Evolutionary conservation across 2,888 invertebrate genomes (phyloP), one percentile per base, ranked within the genome.

Genomic region (Hipparchia sbordonii): DNA sequence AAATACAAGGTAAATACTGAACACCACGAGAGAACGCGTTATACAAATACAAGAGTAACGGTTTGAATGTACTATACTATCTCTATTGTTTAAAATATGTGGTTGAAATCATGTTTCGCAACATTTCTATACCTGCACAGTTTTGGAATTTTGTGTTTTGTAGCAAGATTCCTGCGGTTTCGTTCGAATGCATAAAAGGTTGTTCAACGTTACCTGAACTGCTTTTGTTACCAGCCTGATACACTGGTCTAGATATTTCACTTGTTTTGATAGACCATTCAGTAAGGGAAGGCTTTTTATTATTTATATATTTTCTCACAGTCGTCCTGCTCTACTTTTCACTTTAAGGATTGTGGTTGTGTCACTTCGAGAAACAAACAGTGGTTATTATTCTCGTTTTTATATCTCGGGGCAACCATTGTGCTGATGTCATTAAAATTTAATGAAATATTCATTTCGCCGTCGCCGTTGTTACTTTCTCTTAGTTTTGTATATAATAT

Each of bases 311-410:
- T 23, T 48, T 59, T 23, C 23, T 23, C 48, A 45, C 10, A 48
- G 23, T 63, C 13, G 6, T 62, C 48, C 48, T 23, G 63, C 48
- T 48, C 48, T 51, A 63, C 48, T 63, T 48, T 63, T 51, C 63
- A 63, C 63, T 48, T 7, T 51, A 48, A 63, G 48, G 63, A 23
- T n/a, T 51, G 13, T 63, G 63, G 48, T 48, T 63, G 6, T 45
- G 46, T 62, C 7, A 51, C 46, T 63, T 51, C 23, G 7, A 62
- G n/a, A 51, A 46, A 69, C 23, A 52, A 48, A 45, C 23, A 61
- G 61, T 61, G 23, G 63, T 63, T 23, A 63, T 63, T 63, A 23
- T 63, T 23, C 63, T 63, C 48, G 63, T 10, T 63, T 59, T 63
- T 23, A 62, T 62, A 63, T 13, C 23, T 23, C 51, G 63, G 6